Conservation (phyloP, 2,113 vertebrate genomes). For the Morone saxatilis region DNA sequence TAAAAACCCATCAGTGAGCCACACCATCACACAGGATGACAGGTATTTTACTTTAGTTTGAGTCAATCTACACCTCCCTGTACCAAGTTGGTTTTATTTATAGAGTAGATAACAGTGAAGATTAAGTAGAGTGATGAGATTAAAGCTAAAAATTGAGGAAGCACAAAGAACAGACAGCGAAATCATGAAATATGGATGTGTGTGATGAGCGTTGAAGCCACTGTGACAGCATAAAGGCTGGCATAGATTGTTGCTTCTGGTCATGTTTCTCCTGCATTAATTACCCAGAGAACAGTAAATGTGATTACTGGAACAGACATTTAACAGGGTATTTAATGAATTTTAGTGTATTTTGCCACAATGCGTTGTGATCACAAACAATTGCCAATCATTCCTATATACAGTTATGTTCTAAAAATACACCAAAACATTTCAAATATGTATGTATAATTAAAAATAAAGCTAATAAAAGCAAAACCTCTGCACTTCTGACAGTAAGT, state of each 20-base stretch:
- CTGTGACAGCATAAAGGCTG: no score
- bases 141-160: no score
- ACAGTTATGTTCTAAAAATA: neutral
- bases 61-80: no score
- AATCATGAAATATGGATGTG: no score
- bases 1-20: neutral
- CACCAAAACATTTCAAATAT: neutral
- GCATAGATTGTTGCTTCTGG: neutral
- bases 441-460: neutral
- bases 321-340: neutral
- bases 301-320: neutral
- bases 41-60: no score
- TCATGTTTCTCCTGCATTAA: no score
- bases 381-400: neutral
- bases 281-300: neutral
- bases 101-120: no score
- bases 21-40: no score
- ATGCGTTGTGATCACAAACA: neutral
- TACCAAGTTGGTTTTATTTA: neutral
- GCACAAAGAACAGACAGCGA: no score
- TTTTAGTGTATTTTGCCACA: neutral
- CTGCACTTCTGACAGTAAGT: constrained; percentile 2
- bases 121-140: no score
- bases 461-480: neutral
- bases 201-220: no score